These are phyloP conservation scores for Reinhardtius hippoglossoides DNA, from an alignment of 2,113 vertebrate species.

Conservation along the genomic window DNA sequence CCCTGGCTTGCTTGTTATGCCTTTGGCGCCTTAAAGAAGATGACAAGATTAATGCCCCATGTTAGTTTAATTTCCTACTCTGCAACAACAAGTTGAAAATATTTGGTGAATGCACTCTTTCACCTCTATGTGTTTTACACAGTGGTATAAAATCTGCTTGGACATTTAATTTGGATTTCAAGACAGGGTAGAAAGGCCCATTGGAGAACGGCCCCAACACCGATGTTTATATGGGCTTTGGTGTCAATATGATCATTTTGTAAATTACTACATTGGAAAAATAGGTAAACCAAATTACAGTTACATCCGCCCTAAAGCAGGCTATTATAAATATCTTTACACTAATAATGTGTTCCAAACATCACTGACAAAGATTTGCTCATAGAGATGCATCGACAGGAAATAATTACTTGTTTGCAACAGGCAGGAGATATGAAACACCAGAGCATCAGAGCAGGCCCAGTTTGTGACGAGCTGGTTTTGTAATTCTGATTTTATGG, in stretches of 20 bases:
- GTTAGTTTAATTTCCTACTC: conserved; percentile 28
- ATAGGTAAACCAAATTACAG: too few relatives aligned
- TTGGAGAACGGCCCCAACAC: not conserved
- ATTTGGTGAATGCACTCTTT: conserved; percentile 8
- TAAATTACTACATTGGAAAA: too few relatives aligned
- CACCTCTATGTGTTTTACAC: conserved; percentile 9
- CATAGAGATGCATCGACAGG: too few relatives aligned
- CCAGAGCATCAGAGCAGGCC: too few relatives aligned
- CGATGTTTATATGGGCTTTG: not conserved
- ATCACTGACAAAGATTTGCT: too few relatives aligned
- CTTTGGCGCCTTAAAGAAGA: not conserved
- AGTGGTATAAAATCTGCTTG: conserved; percentile 12
- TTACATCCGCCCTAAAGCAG: too few relatives aligned
- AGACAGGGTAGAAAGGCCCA: conserved; percentile 1
- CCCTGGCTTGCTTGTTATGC: conserved; percentile 14
- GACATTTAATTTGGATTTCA: conserved; percentile 19
- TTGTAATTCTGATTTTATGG: too few relatives aligned
- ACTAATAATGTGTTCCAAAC: too few relatives aligned
- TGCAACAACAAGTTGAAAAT: conserved; percentile 21
- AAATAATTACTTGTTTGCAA: too few relatives aligned
- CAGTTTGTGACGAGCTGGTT: too few relatives aligned
- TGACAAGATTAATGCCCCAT: conserved; percentile 25
- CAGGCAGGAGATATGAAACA: too few relatives aligned
- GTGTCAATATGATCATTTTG: not conserved
- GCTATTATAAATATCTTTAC: too few relatives aligned